Base-by-base conservation (phyloP, 2,113 vertebrate genomes). In the Reinhardtius hippoglossoides region DNA sequence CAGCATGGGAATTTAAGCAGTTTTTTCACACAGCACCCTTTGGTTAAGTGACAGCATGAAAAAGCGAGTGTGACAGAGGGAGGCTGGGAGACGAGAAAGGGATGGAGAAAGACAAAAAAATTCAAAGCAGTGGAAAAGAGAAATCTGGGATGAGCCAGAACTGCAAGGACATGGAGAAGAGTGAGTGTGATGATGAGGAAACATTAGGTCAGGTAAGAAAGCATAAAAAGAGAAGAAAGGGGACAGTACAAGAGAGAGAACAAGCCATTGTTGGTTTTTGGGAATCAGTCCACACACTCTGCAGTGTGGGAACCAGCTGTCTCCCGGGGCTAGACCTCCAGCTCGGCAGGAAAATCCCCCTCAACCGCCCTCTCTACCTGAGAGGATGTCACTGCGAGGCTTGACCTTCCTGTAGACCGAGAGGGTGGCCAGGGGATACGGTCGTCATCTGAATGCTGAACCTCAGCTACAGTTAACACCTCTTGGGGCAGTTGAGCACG, bases 241-340 rank as follows among this genome's bases (percentile, higher is more conserved):
- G 55, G 24, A 52, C 21, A 60, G 21, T 1, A 67, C 50, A 52
- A 27, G 21, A 57, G 27, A 56, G 62, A 37, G 61, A 40, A 27
- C 27, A 56, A 60, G 56, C 52, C n/a, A 24, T 65, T 35, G 55
- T 9, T 74, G 50, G 27, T 21, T 23, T 75, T 81, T 77, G n/a
- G 50, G 57, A 87, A 71, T 66, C 54, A n/a, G 63, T 84, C 72
- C 74, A 81, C 81, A 57, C 58, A 70, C 80, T 31, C 44, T 46
- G 70, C 70, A 80, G 67, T 83, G 81, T 89, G 89, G 86, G 87
- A 91, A 88, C 73, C 70, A 73, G 73, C 80, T 40, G 76, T 86
- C 70, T 87, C 87, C 63, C 80, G 60, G 71, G 74, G 76, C 61
- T 40, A 52, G 76, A 91, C 80, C 85, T 81, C 73, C 73, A 68